Percentiles rank a stretch among this genome's conserved stretches.
These are phyloP conservation scores for Chrysocyon brachyurus DNA, from an alignment of 2,797 vertebrate genomes.

Conservation along the genomic window DNA sequence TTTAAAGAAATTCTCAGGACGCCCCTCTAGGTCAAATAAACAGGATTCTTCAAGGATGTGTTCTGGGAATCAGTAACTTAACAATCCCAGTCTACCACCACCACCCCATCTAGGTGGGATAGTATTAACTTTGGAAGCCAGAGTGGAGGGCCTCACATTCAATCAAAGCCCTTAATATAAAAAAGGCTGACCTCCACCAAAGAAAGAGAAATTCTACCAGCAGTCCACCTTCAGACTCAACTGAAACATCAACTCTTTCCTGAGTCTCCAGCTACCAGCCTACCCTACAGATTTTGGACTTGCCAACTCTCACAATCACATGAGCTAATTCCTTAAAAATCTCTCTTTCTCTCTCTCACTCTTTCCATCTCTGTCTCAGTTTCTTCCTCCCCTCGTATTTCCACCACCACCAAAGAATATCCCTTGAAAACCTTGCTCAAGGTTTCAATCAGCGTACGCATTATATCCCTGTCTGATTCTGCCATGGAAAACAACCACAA, in stretches of 20 bases:
- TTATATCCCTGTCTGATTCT: not conserved
- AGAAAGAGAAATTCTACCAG: not conserved
- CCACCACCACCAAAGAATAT: not conserved
- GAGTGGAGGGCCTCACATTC: not conserved
- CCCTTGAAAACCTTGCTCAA: not conserved
- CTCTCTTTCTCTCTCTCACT: not conserved
- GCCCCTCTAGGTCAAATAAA: not conserved
- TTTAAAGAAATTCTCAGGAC: not conserved
- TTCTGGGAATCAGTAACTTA: not conserved
- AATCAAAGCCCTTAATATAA: not conserved
- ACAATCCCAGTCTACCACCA: not conserved
- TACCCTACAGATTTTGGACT: not conserved
- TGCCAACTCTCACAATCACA: not conserved
- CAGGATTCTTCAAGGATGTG: not conserved
- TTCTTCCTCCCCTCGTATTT: accelerated
- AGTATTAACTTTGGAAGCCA: not conserved
- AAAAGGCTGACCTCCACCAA: not conserved
- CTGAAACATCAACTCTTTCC: not conserved
- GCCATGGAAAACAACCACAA: not conserved
- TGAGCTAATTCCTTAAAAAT: not conserved
- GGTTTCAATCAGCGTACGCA: not conserved
- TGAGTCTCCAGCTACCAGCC: not conserved
- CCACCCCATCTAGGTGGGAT: not conserved
- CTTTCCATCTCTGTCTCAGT: not conserved
- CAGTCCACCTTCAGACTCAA: not conserved